These are phyloP conservation scores for Villa cingulata DNA, from an alignment of 2,888 invertebrate species.

Conservation along the genomic window DNA sequence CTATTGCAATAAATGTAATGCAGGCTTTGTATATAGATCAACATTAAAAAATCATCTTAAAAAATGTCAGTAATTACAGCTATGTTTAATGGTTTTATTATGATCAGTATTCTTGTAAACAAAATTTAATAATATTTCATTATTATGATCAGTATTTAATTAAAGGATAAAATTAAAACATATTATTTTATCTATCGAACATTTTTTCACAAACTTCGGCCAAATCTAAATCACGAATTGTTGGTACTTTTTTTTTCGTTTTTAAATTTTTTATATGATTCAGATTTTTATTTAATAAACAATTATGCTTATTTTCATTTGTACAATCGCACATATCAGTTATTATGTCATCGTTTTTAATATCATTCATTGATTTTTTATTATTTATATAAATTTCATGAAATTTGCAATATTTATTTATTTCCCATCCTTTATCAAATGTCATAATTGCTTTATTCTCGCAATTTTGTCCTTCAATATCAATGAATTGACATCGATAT, in stretches of 20 bases:
- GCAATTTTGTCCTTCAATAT: conserved; percentile 7
- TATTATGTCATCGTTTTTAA: conserved; percentile 14
- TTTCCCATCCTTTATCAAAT: background rate
- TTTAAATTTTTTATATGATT: conserved; percentile 29
- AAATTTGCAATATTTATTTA: conserved; percentile 12
- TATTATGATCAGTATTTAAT: background rate
- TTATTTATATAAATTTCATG: conserved; percentile 16
- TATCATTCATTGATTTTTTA: no score
- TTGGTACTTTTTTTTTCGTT: conserved; percentile 40
- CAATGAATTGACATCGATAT: conserved; percentile 15
- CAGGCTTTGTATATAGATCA: no score
- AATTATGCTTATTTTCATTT: conserved; percentile 36
- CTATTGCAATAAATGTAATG: no score
- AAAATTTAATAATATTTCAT: background rate
- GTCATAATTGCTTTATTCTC: conserved; percentile 6
- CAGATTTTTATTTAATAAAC: conserved; percentile 35
- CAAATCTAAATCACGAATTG: conserved; percentile 53
- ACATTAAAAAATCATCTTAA: no score
- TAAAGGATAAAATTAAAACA: background rate
- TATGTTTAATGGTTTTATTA: no score
- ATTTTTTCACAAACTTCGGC: conserved; percentile 45
- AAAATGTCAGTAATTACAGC: no score
- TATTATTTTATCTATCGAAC: conserved; percentile 6
- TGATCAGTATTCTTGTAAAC: background rate
- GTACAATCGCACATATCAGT: conserved; percentile 38